Evolutionary conservation across 2,888 invertebrate species (phyloP), one percentile per base, ranked within the genome.

Genomic region (Melipona beecheii): DNA sequence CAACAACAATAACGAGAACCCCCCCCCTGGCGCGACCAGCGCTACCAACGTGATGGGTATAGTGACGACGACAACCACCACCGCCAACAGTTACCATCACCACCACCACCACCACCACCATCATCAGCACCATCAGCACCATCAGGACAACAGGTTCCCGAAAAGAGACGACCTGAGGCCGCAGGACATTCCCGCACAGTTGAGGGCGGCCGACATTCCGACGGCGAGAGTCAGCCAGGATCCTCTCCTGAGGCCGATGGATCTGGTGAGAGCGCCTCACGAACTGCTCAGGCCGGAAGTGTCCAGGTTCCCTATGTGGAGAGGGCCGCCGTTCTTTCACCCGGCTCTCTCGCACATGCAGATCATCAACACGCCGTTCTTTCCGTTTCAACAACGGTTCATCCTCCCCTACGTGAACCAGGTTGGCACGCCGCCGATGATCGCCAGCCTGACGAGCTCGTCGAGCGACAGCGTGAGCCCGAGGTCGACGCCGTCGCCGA

Each of bases 381-480:
- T 94, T 64, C 93, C 93, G 19, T 93, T 94, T 72, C 93, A 92
- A 75, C 93, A 93, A 70, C 89, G 93, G 9, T 93, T 93, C 74
- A 91, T 93, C 54, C 91, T 94, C 5, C 93, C 93, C 5, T 93
- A 93, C 81, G 91, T 92, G 74, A 92, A 93, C 54, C 93, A 93
- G 83, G 87, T 91, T 0, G 91, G 90, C 24, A 80, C 90, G 0
- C 86, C 91, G 1, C 92, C 92, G 69, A 90, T 92, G 49, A 87
- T 92, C 0, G 89, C 92, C 17, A 92, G 92, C 56, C 50, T 92
- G 27, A 92, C 92, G 24, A 92, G 92, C 50, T 93, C 93, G 4
- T 93, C 93, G 21, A 94, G 93, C 84, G 93, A 93, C 65, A 93
- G 93, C 70, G 88, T 91, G n/a, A 93, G 93, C 69, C 91, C 93